Evolutionary conservation across 2,113 vertebrate genomes (phyloP).

Genomic region (Mesitornis unicolor): DNA sequence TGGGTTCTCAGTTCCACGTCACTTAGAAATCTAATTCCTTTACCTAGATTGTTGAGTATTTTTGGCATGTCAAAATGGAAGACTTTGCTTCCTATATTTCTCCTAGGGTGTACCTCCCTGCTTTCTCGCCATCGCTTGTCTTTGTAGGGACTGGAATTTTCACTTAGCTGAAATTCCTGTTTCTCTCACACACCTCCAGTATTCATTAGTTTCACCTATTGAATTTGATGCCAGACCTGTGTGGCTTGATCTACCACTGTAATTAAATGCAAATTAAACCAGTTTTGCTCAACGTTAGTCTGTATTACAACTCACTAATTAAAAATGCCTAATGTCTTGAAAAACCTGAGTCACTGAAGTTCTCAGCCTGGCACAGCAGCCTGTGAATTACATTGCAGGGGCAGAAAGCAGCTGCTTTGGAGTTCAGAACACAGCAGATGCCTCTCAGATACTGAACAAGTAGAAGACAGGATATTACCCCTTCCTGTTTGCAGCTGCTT

Average conservation of each 20-base stretch:
- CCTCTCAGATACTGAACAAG: background rate
- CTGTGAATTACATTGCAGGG: background rate
- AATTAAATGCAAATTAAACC: slow-evolving; percentile 62
- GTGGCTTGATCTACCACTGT: slow-evolving; percentile 54
- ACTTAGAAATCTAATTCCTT: background rate
- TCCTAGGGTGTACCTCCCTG: background rate
- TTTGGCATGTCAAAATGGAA: slow-evolving; percentile 3
- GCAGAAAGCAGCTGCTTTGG: background rate
- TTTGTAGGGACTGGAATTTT: slow-evolving; percentile 22
- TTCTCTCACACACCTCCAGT: slow-evolving; percentile 21
- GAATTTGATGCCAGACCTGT: slow-evolving; percentile 51
- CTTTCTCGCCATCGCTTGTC: background rate
- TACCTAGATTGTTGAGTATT: background rate
- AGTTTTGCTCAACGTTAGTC: slow-evolving; percentile 31
- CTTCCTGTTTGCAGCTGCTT: slow-evolving; percentile 1
- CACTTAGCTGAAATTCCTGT: slow-evolving; percentile 56
- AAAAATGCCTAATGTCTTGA: slow-evolving; percentile 20
- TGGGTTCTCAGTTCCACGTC: background rate
- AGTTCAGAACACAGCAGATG: background rate
- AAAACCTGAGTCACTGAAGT: slow-evolving; percentile 48
- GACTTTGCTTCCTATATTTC: background rate
- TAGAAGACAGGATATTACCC: background rate
- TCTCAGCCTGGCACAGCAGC: background rate
- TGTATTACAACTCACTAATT: slow-evolving; percentile 11
- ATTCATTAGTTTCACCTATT: slow-evolving; percentile 42